Evolutionary conservation across 2,797 vertebrate species (phyloP), one percentile per base, ranked within the genome.

Genomic region (Mycteria americana): DNA sequence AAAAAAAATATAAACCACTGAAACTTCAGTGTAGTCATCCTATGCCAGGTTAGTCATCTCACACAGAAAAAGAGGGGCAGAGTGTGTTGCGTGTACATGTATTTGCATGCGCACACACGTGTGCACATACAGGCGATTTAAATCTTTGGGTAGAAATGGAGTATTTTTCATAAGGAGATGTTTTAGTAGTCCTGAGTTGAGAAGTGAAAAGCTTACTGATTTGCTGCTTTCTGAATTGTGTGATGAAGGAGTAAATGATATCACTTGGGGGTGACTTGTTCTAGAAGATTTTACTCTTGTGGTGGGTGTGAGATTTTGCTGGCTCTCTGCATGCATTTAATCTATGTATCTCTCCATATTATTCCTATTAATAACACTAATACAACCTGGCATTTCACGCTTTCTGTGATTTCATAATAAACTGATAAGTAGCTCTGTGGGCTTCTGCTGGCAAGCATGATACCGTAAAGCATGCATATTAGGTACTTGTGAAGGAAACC

Each of bases 371-470:
- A 48, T 57, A 41, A 23, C 76, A 68, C 84, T 84, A 83, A 93
- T 10, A 10, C 39, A 23, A 8, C 4, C 31, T 43, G 62, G 86
- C 88, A 84, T 89, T 75, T 77, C 82, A 37, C 5, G 76, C 88
- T 88, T 51, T 45, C 89, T 37, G 57, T 84, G 73, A 31, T 35
- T 75, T 73, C 64, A 2, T 41, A 11, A 45, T 51, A 31, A 33
- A 62, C 33, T 10, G 51, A 39, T 8, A 4, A 16, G 24, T 35
- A 39, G 86, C 69, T 83, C 72, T 43, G 69, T 46, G 76, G 75
- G 56, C 85, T 93, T 85, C 91, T 59, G 93, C 86, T 88, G 87
- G 35, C 63, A 76, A 85, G 92, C 77, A 92, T 77, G 92, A 39
- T 63, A 69, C 79, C 73, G 10, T 33, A 28, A 56, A 67, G 84